Base-by-base conservation (phyloP, 2,888 invertebrate genomes). In the Hesperia comma region DNA sequence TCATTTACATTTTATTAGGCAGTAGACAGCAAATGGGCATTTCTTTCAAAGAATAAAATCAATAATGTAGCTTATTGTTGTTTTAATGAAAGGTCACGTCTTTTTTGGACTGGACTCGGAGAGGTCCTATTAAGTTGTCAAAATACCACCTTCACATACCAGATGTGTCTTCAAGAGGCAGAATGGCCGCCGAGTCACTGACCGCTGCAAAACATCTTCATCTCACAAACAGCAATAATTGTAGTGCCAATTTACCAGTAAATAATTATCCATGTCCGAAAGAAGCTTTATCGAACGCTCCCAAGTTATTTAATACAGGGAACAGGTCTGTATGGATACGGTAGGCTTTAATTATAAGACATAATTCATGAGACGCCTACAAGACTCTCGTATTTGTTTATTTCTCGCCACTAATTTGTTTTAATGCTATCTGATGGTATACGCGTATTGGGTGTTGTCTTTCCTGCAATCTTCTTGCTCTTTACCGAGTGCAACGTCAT, bases 331-430 rank as follows among this genome's bases (percentile, higher is more conserved):
- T 69, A 77, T 75, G 77, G 74, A 80, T 76, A 79, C 83, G 75
- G 82, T 79, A 83, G 80, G 80, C 82, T 79, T 89, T 90, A 90
- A 90, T 91, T 90, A 87, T 83, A 77, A 76, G 76, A 80, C 87
- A 90, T 90, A 88, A 87, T 83, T 88, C 87, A 87, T 76, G 70
- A 26, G 64, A 70, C 76, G 61, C 70, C 57, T 61, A 66, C 66
- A 66, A 43, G 51, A 62, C 68, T 68, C 71, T 76, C 75, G 72
- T 82, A 75, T 80, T 83, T 83, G 84, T 87, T 85, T 87, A 83
- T 87, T 87, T 84, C 79, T 78, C 72, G 70, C 60, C 78, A 75
- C 82, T 86, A 86, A 88, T 88, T 86, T 87, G 87, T 87, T 85
- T 84, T 84, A 85, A 81, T 81, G 76, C 75, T 87, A 87, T 88